Percentiles rank a stretch among this genome's conserved stretches.
These are phyloP conservation scores for Epinotia brunnichana DNA, from an alignment of 2,888 invertebrate species.

Conservation along the genomic window DNA sequence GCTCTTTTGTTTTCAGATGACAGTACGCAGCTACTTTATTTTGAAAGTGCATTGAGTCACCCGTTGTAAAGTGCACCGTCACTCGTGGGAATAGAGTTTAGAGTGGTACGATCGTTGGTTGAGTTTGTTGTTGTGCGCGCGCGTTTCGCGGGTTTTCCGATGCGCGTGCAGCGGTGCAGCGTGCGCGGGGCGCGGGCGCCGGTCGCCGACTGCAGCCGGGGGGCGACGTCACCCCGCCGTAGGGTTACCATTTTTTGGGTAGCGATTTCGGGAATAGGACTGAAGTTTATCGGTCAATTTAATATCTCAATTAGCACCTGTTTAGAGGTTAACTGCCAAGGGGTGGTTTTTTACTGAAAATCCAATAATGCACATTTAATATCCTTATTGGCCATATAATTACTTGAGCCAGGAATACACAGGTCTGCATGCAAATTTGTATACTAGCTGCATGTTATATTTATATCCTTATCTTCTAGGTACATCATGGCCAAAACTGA, in stretches of 20 bases:
- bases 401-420: not conserved
- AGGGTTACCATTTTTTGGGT: slow-evolving; percentile 40
- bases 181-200: slow-evolving; percentile 69
- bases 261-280: slow-evolving; percentile 17
- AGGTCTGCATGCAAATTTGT: not conserved
- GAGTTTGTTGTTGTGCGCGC: slow-evolving; percentile 45
- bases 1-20: slow-evolving; percentile 22
- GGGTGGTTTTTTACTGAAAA: not conserved
- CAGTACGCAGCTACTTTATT: slow-evolving; percentile 13
- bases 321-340: not conserved
- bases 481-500: too few relatives aligned
- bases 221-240: slow-evolving; percentile 52
- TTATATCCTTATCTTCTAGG: too few relatives aligned
- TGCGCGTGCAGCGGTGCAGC: slow-evolving; percentile 60
- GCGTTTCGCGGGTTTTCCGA: slow-evolving; percentile 49
- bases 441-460: too few relatives aligned
- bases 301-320: too few relatives aligned
- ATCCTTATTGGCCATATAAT: not conserved
- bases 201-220: slow-evolving; percentile 64
- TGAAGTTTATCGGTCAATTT: not conserved
- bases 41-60: slow-evolving; percentile 15
- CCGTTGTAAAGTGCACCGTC: slow-evolving; percentile 2
- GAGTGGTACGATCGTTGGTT: not conserved
- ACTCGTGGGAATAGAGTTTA: slow-evolving; percentile 21
- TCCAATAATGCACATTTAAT: not conserved